Conservation (phyloP, 1,140 invertebrate genomes). For the Wasmannia auropunctata region DNA sequence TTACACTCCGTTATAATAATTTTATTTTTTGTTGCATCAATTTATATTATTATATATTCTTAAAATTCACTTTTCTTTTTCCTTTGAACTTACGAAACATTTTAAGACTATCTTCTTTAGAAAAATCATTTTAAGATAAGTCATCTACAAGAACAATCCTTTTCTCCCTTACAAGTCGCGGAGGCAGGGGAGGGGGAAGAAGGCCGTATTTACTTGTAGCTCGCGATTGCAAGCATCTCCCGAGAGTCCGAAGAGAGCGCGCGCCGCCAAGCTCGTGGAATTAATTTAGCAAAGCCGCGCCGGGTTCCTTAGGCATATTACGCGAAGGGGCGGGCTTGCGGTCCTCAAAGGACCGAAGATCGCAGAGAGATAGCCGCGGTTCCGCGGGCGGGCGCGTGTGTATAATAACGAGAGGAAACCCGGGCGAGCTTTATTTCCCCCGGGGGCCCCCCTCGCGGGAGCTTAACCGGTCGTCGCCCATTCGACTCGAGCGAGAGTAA, state of each 20-base stretch:
- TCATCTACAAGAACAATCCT: not conserved
- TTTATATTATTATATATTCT: not conserved
- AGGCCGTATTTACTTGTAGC: conserved; percentile 7
- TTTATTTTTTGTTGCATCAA: not conserved
- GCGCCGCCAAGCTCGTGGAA: conserved; percentile 39
- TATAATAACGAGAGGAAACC: conserved; percentile 84
- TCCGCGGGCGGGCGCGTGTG: conserved; percentile 75
- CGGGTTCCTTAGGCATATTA: conserved; percentile 42
- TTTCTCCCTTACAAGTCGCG: not conserved
- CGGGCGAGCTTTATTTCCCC: conserved; percentile 81
- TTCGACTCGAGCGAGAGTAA: conserved; percentile 76
- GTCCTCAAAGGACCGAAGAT: conserved; percentile 57
- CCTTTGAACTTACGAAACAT: not conserved
- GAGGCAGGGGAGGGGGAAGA: no score
- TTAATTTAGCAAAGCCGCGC: conserved; percentile 59
- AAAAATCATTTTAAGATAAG: conserved; percentile 1
- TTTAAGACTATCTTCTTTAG: not conserved
- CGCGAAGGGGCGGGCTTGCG: not conserved
- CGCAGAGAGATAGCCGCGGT: conserved; percentile 47
- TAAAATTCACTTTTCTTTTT: not conserved
- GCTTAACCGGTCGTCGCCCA: conserved; percentile 76
- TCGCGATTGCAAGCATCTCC: conserved; percentile 27
- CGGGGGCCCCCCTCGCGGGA: conserved; percentile 74
- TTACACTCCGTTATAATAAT: not conserved
- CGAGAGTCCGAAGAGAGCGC: conserved; percentile 31